A percentile compares a stretch with the other conserved stretches of the same genome.
phyloP scores from a whole-genome alignment of 1,140 invertebrate genomes.

The Drosophila mojavensis region DNA sequence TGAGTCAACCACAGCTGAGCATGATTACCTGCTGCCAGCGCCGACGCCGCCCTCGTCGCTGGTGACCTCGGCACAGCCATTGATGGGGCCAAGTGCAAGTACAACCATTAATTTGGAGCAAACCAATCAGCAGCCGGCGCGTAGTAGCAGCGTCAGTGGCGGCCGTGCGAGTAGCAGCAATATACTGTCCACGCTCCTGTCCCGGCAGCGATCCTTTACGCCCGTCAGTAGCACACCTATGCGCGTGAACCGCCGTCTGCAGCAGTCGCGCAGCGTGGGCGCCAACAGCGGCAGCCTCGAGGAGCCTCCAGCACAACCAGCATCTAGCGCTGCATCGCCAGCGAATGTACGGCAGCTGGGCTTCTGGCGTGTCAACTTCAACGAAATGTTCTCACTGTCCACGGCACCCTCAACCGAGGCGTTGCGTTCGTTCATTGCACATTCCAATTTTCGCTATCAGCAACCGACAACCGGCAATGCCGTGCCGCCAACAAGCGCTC shows the following conservation, averaged over 20 bases:
- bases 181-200: slow-evolving; percentile 53
- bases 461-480: slow-evolving; percentile 11
- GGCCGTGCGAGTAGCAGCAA: slow-evolving; percentile 35
- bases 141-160: slow-evolving; percentile 47
- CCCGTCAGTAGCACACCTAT: slow-evolving; percentile 50
- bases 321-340: slow-evolving; percentile 14
- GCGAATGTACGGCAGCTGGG: slow-evolving; percentile 55
- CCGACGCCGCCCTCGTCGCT: slow-evolving; percentile 23
- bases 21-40: slow-evolving; percentile 62
- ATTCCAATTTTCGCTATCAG: slow-evolving; percentile 72
- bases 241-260: slow-evolving; percentile 59
- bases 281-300: slow-evolving; percentile 41
- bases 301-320: slow-evolving; percentile 25
- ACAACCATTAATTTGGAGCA: slow-evolving; percentile 55
- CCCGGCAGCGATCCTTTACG: slow-evolving; percentile 62
- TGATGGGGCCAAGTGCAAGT: slow-evolving; percentile 15
- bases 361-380: slow-evolving; percentile 68
- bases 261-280: slow-evolving; percentile 64
- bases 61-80: slow-evolving; percentile 36
- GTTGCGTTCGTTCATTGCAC: slow-evolving; percentile 63
- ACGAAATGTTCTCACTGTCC: slow-evolving; percentile 66
- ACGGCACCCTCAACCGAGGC: slow-evolving; percentile 69
- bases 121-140: slow-evolving; percentile 6
- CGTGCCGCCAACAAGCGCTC: not conserved
- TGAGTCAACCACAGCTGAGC: slow-evolving; percentile 72